phyloP scores from a whole-genome alignment of 2,113 vertebrate genomes.

The Sigmodon hispidus region DNA sequence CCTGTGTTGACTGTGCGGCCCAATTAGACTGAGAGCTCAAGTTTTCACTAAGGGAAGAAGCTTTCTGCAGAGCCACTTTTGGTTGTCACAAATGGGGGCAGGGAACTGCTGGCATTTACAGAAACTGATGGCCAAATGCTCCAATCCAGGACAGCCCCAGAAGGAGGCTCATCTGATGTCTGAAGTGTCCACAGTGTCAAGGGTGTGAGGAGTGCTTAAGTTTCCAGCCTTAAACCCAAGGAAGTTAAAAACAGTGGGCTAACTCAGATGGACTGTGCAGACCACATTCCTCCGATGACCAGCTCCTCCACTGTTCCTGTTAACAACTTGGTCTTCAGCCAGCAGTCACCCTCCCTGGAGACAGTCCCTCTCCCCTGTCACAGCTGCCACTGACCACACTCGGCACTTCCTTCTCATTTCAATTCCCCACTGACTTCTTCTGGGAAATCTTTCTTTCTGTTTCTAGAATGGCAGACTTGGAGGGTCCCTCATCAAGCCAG shows the following conservation, averaged over 20 bases:
- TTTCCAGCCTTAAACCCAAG: neutral
- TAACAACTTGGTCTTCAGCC: neutral
- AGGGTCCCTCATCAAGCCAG: neutral
- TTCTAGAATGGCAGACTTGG: conserved; percentile 2
- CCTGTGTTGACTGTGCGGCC: neutral
- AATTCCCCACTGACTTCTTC: neutral
- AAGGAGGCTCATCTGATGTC: neutral
- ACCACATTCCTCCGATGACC: neutral
- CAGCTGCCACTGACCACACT: neutral
- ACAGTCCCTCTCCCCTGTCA: neutral
- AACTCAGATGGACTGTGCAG: neutral
- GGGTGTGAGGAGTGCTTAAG: neutral
- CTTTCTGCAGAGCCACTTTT: neutral
- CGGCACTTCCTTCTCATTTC: neutral
- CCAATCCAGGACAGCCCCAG: neutral
- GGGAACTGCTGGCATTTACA: neutral
- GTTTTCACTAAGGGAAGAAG: neutral
- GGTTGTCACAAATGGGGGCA: neutral
- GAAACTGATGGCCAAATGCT: neutral
- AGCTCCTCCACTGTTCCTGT: neutral
- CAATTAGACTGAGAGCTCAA: neutral
- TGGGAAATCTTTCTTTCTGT: conserved; percentile 33
- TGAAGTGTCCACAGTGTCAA: neutral
- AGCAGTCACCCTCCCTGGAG: neutral
- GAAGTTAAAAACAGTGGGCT: neutral